These are phyloP conservation scores for Kryptopterus vitreolus DNA, from an alignment of 2,797 vertebrate species.

Conservation along the genomic window DNA sequence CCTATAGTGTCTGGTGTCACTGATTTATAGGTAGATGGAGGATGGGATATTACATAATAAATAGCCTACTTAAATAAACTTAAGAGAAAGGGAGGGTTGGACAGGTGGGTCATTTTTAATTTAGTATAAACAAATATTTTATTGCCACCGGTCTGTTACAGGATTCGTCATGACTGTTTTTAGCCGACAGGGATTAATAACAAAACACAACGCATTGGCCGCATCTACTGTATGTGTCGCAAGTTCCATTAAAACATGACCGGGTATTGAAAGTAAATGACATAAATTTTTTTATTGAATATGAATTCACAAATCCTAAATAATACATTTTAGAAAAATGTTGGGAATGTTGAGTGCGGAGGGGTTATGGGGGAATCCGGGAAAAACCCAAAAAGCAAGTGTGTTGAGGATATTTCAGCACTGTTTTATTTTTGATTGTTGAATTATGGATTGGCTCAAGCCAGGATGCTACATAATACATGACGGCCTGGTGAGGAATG, in stretches of 20 bases:
- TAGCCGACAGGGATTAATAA: too few relatives aligned
- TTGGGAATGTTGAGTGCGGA: too few relatives aligned
- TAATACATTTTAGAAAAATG: not conserved
- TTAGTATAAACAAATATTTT: too few relatives aligned
- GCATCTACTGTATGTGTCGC: not conserved
- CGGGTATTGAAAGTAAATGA: not conserved
- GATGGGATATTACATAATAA: not conserved
- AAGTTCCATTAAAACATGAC: not conserved
- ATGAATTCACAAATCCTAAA: not conserved
- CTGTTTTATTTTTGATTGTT: slow-evolving; percentile 53
- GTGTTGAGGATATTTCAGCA: slow-evolving; percentile 24
- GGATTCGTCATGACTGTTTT: too few relatives aligned
- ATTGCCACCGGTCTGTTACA: too few relatives aligned
- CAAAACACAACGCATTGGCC: too few relatives aligned
- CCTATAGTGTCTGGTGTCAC: not conserved
- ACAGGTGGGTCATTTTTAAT: too few relatives aligned
- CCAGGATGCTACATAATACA: slow-evolving; percentile 69
- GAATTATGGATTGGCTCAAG: slow-evolving; percentile 69
- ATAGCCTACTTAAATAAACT: not conserved
- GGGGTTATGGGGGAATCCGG: too few relatives aligned
- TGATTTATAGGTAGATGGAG: not conserved
- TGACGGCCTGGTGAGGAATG: not conserved
- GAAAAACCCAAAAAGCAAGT: not conserved
- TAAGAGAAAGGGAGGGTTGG: not conserved
- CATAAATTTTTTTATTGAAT: not conserved